Base-by-base conservation (phyloP, 2,888 invertebrate species). In the Pseudococcus longispinus region DNA sequence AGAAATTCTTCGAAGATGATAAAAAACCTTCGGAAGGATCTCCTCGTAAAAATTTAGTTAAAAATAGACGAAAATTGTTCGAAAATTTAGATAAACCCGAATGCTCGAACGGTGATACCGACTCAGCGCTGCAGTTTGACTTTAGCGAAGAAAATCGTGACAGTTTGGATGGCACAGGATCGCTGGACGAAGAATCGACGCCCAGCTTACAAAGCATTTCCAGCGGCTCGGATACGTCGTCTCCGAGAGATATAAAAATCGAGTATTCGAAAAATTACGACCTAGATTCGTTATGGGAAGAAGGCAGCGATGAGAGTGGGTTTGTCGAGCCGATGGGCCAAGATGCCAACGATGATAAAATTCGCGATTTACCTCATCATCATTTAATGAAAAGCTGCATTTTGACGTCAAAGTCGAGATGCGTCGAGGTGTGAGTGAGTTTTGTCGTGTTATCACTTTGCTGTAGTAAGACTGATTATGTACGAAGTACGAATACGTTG, bases 251-350 rank as follows among this genome's bases (percentile, higher is more conserved):
- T 92, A 87, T 92, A 92, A 92, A 92, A 90, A 46, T 86, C n/a
- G 86, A 86, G 55, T 80, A 46, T 32, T 70, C 74, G 13, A 90
- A 87, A 90, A 89, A 87, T 42, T 88, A 89, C 87, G 89, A 90
- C 84, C 88, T 90, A 87, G 89, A 90, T 88, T 89, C 89, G n/a
- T 74, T 90, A 46, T 88, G 89, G 20, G 89, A 91, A 87, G 95
- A 95, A 89, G 94, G 95, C 89, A 96, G 96, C 90, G 97, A 97
- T 90, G 97, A 97, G 91, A 96, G 96, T 87, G 97, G 97, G 4
- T 97, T 96, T 91, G 97, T 96, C 42, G 97, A 97, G 90, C 93
- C 93, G 87, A 91, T 87, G 26, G 80, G 83, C 0, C 88, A 88
- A 42, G 88, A 88, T 9, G 88, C 88, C 2, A 88, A 88, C n/a